These are phyloP conservation scores for Disparrhopalites patrizii DNA, from an alignment of 2,888 invertebrate species.

Conservation along the genomic window DNA sequence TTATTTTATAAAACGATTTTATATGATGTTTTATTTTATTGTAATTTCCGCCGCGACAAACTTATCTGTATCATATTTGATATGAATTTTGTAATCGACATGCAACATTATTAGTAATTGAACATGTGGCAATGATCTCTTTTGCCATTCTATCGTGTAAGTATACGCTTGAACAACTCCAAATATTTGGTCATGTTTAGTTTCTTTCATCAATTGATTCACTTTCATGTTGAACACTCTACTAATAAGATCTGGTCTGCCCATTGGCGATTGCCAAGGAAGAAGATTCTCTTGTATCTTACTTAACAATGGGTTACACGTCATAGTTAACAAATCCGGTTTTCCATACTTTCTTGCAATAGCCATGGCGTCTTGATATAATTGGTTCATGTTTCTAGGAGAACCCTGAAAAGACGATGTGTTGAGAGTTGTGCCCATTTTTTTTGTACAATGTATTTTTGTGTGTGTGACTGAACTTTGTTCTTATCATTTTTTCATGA, in stretches of 20 bases:
- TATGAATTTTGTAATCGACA: constrained; percentile 29
- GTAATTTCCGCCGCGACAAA: constrained; percentile 47
- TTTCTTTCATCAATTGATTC: constrained; percentile 45
- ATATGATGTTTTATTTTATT: constrained; percentile 11
- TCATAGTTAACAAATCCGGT: constrained; percentile 54
- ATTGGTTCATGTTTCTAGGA: constrained; percentile 51
- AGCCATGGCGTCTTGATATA: constrained; percentile 53
- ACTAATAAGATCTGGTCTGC: constrained; percentile 51
- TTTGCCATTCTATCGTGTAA: constrained; percentile 46
- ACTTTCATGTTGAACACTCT: constrained; percentile 50
- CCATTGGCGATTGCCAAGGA: constrained; percentile 44
- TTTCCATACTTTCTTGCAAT: constrained; percentile 52
- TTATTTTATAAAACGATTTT: constrained; percentile 49
- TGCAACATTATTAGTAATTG: constrained; percentile 40
- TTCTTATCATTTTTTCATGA: no score
- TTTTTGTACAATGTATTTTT: no score
- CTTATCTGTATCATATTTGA: constrained; percentile 33
- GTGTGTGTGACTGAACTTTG: no score
- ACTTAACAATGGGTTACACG: constrained; percentile 53
- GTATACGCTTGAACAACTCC: constrained; percentile 29
- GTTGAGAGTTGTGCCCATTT: no score
- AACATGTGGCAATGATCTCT: constrained; percentile 43
- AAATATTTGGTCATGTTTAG: constrained; percentile 23
- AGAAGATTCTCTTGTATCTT: constrained; percentile 51
- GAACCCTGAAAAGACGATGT: constrained; percentile 50